Percentiles rank a stretch among this genome's conserved stretches.
These are phyloP conservation scores for Chymomyza procnemis DNA, from an alignment of 2,888 invertebrate species.

Conservation along the genomic window DNA sequence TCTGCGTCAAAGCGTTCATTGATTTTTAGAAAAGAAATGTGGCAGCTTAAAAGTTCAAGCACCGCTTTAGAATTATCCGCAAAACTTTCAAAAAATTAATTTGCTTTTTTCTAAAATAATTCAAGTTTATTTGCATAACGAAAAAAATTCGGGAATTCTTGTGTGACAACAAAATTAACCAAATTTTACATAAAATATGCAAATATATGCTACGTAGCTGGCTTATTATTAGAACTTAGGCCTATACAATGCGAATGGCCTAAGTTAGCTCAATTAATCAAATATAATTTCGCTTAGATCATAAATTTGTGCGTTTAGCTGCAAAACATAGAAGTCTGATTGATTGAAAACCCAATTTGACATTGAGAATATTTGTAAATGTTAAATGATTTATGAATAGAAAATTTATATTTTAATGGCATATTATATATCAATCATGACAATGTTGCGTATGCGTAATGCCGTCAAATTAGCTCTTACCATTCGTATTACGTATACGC, in stretches of 20 bases:
- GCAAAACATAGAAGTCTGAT: conserved; percentile 9
- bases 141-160: neutral
- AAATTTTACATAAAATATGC: conserved; percentile 37
- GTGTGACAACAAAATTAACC: conserved; percentile 18
- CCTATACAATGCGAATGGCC: neutral
- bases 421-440: neutral
- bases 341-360: neutral
- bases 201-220: conserved; percentile 19
- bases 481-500: conserved; percentile 38
- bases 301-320: conserved; percentile 13
- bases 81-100: conserved; percentile 11
- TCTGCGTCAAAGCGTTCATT: neutral
- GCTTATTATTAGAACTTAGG: neutral
- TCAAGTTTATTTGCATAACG: conserved; percentile 18
- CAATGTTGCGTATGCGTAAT: conserved; percentile 41
- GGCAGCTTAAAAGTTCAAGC: conserved; percentile 31
- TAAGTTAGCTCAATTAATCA: neutral
- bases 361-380: neutral
- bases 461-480: neutral
- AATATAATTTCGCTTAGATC: neutral
- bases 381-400: neutral
- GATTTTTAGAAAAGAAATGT: conserved; percentile 4
- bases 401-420: neutral
- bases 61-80: conserved; percentile 26
- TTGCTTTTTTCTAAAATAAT: conserved; percentile 11